phyloP scores from a whole-genome alignment of 2,888 invertebrate species.

The Thalpophila matura region DNA sequence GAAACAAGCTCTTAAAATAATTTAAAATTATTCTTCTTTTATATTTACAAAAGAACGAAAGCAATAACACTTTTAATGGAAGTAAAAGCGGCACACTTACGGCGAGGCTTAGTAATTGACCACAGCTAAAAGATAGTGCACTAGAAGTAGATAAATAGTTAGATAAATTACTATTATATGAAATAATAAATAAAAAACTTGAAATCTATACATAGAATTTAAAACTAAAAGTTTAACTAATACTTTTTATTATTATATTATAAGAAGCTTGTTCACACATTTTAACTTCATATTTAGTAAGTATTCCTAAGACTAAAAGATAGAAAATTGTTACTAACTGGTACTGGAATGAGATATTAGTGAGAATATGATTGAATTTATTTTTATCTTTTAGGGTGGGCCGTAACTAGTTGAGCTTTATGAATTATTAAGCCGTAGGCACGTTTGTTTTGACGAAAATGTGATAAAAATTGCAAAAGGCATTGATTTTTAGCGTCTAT shows the following conservation, averaged over 20 bases:
- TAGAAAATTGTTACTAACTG: constrained; percentile 73
- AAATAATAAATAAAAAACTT: constrained; percentile 82
- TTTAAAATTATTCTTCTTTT: constrained; percentile 17
- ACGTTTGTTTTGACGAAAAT: constrained; percentile 75
- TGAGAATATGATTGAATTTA: constrained; percentile 76
- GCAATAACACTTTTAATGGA: constrained; percentile 40
- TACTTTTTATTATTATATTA: constrained; percentile 89
- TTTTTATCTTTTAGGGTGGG: constrained; percentile 72
- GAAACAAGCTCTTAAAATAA: constrained; percentile 2
- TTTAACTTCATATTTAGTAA: constrained; percentile 90
- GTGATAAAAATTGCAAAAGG: constrained; percentile 77
- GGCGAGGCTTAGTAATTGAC: constrained; percentile 84
- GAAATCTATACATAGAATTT: constrained; percentile 90
- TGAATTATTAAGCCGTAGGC: constrained; percentile 82
- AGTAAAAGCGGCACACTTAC: constrained; percentile 75
- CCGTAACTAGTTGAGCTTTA: constrained; percentile 65
- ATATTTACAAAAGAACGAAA: constrained; percentile 29
- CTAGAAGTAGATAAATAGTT: constrained; percentile 88
- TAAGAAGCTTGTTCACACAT: constrained; percentile 91
- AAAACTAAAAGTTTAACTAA: constrained; percentile 89
- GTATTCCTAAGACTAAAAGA: constrained; percentile 83
- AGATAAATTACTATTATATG: constrained; percentile 88
- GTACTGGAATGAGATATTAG: constrained; percentile 78
- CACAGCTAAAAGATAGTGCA: constrained; percentile 89
- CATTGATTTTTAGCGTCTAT: constrained; percentile 67